A percentile compares a stretch with the other conserved stretches of the same genome.
Conservation (phyloP, 2,113 vertebrate genomes). For the Heterotilapia buettikoferi region DNA sequence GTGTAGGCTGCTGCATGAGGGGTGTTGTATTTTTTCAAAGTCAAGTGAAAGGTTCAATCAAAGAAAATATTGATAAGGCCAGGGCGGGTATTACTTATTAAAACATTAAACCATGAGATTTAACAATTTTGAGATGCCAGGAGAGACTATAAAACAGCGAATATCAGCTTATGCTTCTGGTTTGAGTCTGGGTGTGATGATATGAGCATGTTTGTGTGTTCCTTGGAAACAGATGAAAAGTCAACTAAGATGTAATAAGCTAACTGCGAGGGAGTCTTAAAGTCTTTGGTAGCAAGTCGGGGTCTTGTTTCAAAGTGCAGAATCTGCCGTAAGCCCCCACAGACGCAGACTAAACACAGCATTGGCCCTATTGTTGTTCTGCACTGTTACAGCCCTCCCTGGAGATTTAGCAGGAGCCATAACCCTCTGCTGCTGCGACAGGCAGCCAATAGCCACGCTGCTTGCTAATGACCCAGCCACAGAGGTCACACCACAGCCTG, state of each 20-base stretch:
- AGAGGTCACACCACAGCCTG: constrained; percentile 36
- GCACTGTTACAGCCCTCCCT: constrained; percentile 48
- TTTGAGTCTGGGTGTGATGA: constrained; percentile 19
- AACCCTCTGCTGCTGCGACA: constrained; percentile 13
- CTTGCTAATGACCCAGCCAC: constrained; percentile 16
- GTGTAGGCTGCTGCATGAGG: not conserved
- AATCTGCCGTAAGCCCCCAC: constrained; percentile 54
- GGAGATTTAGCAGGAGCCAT: constrained; percentile 51
- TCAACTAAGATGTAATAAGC: constrained; percentile 59
- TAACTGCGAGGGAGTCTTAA: constrained; percentile 60
- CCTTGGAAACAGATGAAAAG: constrained; percentile 66
- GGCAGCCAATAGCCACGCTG: constrained; percentile 46
- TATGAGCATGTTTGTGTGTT: constrained; percentile 38
- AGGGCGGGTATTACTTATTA: not conserved
- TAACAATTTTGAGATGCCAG: constrained; percentile 3
- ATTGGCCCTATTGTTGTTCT: constrained; percentile 65
- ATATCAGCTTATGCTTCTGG: constrained; percentile 23
- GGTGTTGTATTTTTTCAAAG: not conserved
- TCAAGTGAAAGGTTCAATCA: not conserved
- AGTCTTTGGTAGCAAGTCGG: constrained; percentile 45
- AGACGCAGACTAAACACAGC: constrained; percentile 74
- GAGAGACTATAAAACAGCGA: not conserved
- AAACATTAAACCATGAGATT: not conserved
- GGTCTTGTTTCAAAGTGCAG: constrained; percentile 61
- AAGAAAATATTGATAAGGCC: not conserved